phyloP scores from a whole-genome alignment of 2,797 vertebrate genomes.

The Diceros bicornis region DNA sequence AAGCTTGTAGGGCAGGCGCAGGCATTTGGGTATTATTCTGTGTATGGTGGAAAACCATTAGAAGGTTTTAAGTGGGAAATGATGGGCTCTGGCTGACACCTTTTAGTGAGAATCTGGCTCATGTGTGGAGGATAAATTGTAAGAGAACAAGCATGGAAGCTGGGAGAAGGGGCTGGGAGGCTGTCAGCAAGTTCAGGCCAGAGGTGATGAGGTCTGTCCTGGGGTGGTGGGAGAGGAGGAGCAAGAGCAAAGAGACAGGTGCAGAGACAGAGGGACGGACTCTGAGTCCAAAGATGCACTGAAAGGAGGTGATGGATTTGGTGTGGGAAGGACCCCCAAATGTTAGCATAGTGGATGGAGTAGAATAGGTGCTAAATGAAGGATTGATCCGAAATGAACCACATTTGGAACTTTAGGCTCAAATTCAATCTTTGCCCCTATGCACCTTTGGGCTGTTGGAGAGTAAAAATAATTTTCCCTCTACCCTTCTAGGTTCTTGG shows the following conservation, averaged over 20 bases:
- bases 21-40: not conserved
- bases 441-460: not conserved
- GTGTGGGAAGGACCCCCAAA: not conserved
- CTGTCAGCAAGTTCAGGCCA: not conserved
- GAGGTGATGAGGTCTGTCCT: not conserved
- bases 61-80: not conserved
- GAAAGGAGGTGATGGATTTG: not conserved
- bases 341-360: not conserved
- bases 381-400: not conserved
- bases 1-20: accelerated
- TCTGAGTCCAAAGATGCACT: not conserved
- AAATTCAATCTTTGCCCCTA: not conserved
- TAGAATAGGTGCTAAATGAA: not conserved
- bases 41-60: not conserved
- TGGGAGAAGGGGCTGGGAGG: not conserved
- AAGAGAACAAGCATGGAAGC: not conserved
- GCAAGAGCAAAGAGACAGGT: not conserved
- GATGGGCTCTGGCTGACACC: not conserved
- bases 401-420: not conserved
- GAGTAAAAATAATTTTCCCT: not conserved
- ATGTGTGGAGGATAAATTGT: not conserved
- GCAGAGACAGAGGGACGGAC: not conserved
- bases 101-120: not conserved
- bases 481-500: not conserved
- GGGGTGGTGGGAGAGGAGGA: not conserved